Base-by-base conservation (phyloP, 2,888 invertebrate species). In the Nebria brevicollis region DNA sequence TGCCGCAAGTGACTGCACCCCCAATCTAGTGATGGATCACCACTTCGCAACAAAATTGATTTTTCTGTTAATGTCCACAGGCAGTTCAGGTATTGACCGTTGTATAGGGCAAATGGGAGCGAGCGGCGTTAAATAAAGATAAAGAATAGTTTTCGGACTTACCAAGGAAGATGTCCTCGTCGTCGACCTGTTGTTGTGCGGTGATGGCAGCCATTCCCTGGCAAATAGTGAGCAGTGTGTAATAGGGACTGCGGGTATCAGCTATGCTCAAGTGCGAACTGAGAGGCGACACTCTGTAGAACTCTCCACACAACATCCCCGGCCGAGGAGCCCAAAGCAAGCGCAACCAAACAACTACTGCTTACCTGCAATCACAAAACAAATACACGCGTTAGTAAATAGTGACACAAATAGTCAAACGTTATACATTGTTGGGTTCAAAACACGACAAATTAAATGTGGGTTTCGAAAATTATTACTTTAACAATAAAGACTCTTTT, bases 151-250 rank as follows among this genome's bases (percentile, higher is more conserved):
- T 34, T 34, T 11, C 54, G 54, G 75, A 88, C 91, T 91, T 83
- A 93, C 93, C 93, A 89, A 93, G 90, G 88, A 93, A 93, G 88
- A 93, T 92, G 88, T 93, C 91, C 87, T 93, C 92, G 86, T 93
- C 92, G 84, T 89, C 90, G 85, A 91, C 91, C 85, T 90, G 88
- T 84, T 88, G 87, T 84, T 89, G 88, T 84, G 90, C 85, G 89
- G 90, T 87, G 90, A 91, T 90, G 85, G 90, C 89, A 85, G 92
- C 91, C 90, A 92, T 92, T 85, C 91, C 90, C 87, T 90, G 89
- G 85, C 92, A 91, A 88, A 93, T 90, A 85, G 92, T 91, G 84
- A 93, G 91, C 87, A 93, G 90, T 87, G 90, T 88, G 85, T 88
- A 91, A 90, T 89, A 93, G 87, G 91, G 93, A 90, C 91, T 90